Base-by-base conservation (phyloP, 2,888 invertebrate genomes). In the Ichneumoninae sp. region DNA sequence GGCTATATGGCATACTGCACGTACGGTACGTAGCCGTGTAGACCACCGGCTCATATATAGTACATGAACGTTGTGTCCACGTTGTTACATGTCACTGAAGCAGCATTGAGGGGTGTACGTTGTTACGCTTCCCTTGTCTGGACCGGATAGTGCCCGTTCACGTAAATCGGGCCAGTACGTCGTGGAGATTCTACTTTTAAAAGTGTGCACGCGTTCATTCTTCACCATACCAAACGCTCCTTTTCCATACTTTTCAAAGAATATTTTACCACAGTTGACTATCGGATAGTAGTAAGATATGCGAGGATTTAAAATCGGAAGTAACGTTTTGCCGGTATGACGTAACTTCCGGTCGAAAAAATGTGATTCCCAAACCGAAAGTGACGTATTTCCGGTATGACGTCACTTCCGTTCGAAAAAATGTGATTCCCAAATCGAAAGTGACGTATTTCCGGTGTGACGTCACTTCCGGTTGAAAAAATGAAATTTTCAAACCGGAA, bases 1-100 rank as follows among this genome's bases (percentile, higher is more conserved):
- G 86, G 85, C 78, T 83, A 54, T 77, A 70, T 54, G 70, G 40
- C 16, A 72, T 57, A 50, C 33, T n/a, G 16, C 30, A 30, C 47
- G 71, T 26, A 70, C 60, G 22, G 13, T 30, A 70, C 54, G 57
- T 10, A 62, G 62, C 47, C 6, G 26, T n/a, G 47, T 60, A 60
- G 40, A 36, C n/a, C 44, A 47, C 26, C 19, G 7, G 66, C n/a
- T 66, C 50, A 65, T 57, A 76, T 52, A 70, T 62, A 54, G 44
- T 54, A 22, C 54, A 65, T 13, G 62, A 68, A 68, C 68, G 82
- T 69, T 82, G 50, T 78, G 68, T 47, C 76, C 71, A 57, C 57
- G 76, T 66, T 66, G 71, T 65, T 76, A 50, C 65, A 83, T 72
- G 70, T 26, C 75, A 60, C 36, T 26, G 60, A 57, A 60, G 70